phyloP scores from a whole-genome alignment of 2,113 vertebrate species.

The Pomatostomus ruficeps region DNA sequence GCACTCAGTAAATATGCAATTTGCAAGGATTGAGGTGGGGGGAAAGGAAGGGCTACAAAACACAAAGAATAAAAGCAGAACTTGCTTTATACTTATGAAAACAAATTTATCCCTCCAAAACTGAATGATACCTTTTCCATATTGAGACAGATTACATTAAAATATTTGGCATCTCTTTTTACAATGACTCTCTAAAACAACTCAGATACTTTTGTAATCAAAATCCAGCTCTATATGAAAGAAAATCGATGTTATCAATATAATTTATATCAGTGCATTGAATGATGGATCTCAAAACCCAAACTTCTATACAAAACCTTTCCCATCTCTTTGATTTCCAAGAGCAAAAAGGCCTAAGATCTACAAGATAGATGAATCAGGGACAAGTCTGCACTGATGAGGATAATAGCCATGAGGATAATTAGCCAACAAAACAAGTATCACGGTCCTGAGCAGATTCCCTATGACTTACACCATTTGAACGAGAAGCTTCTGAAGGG shows the following conservation, averaged over 20 bases:
- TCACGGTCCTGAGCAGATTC: background rate
- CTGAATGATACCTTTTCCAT: background rate
- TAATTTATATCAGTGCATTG: background rate
- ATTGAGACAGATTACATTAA: background rate
- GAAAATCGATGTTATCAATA: background rate
- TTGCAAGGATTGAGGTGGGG: background rate
- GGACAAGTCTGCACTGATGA: background rate
- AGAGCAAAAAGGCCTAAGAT: background rate
- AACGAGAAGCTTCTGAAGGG: background rate
- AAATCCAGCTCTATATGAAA: background rate
- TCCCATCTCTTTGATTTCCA: background rate
- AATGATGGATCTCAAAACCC: background rate
- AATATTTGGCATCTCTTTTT: background rate
- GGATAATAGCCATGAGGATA: background rate
- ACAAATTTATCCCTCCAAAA: background rate
- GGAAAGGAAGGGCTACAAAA: background rate
- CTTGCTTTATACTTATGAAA: background rate
- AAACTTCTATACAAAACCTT: background rate
- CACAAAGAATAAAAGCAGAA: background rate
- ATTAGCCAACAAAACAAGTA: background rate
- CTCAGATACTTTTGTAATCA: background rate
- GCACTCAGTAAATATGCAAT: background rate
- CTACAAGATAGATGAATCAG: background rate
- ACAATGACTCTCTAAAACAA: background rate
- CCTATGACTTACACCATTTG: background rate